These are phyloP conservation scores for Macrochelys suwanniensis DNA, from an alignment of 2,797 vertebrate species.

Conservation along the genomic window DNA sequence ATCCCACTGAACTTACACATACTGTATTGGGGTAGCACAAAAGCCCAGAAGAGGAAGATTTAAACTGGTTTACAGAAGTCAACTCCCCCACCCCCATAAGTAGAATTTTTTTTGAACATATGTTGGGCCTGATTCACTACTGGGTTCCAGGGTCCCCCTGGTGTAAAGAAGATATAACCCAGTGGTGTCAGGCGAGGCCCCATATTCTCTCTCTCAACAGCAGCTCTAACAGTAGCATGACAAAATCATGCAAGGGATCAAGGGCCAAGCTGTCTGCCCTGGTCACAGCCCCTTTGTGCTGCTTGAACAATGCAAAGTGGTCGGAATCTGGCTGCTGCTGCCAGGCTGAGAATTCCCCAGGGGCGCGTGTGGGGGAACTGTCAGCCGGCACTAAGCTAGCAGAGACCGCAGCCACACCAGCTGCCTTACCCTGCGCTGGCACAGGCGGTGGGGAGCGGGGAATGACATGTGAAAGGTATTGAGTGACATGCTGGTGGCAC, in stretches of 20 bases:
- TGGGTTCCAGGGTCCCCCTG: background rate
- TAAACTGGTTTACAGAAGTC: background rate
- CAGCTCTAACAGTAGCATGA: background rate
- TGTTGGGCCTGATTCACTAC: no score
- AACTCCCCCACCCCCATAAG: background rate
- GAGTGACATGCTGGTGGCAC: background rate
- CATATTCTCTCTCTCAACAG: background rate
- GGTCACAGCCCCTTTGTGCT: background rate
- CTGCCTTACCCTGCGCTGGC: background rate
- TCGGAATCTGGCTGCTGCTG: background rate
- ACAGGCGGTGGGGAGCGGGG: background rate
- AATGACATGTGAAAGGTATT: accelerated
- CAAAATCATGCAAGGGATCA: background rate
- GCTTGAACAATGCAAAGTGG: background rate
- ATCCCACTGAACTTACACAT: slow-evolving; percentile 40
- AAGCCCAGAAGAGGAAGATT: slow-evolving; percentile 18
- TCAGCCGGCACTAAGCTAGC: background rate
- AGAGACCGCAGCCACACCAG: background rate
- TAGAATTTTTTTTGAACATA: background rate
- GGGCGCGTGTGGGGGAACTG: accelerated
- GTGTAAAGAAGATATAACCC: background rate
- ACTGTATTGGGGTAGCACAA: background rate
- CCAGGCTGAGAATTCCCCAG: background rate
- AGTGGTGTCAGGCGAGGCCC: background rate
- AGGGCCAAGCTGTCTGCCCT: background rate